A percentile compares a stretch with the other conserved stretches of the same genome.
phyloP scores from a whole-genome alignment of 2,113 vertebrate species.

The Murina feae region DNA sequence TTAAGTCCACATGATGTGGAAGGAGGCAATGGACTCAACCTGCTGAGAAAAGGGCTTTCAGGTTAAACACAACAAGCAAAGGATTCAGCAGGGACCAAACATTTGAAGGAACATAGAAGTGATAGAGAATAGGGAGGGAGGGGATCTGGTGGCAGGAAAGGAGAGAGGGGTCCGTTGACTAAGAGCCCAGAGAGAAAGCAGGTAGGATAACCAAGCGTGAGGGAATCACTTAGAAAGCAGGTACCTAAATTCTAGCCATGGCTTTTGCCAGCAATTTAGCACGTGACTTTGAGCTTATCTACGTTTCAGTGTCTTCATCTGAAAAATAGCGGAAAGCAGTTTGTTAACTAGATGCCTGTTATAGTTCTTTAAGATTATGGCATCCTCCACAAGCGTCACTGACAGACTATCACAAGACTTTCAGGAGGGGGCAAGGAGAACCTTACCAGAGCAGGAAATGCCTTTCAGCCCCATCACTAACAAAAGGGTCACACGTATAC shows the following conservation, averaged over 20 bases:
- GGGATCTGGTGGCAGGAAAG: background rate
- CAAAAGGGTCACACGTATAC: background rate
- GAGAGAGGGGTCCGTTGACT: background rate
- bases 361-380: background rate
- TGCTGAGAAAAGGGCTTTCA: constrained; percentile 36
- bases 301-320: constrained; percentile 31
- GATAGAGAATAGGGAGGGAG: background rate
- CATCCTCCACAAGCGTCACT: constrained; percentile 5
- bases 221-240: background rate
- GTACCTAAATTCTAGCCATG: constrained; percentile 21
- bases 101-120: background rate
- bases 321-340: background rate
- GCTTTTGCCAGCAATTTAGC: constrained; percentile 39
- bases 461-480: constrained; percentile 27
- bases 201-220: background rate
- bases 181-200: background rate
- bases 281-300: constrained; percentile 23
- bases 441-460: background rate
- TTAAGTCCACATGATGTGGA: background rate
- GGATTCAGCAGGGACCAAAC: background rate
- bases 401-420: background rate
- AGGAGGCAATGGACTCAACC: background rate
- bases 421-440: background rate
- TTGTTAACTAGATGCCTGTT: constrained; percentile 2
- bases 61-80: constrained; percentile 41